Conservation (phyloP, 2,797 vertebrate genomes). For the Alfaro cultratus region DNA sequence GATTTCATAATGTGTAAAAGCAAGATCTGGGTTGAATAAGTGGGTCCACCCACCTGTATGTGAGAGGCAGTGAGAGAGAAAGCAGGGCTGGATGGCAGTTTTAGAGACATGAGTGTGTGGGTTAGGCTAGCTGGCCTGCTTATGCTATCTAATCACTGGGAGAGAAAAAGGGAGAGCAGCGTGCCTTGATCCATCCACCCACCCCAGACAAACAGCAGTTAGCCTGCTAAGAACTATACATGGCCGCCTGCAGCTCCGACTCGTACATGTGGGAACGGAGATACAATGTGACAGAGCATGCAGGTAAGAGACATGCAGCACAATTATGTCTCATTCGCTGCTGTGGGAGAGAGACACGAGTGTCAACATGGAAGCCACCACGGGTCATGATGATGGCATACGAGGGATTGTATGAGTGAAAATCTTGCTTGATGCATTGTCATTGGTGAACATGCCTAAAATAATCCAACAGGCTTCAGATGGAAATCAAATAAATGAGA, state of each 20-base stretch:
- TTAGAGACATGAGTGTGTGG: slow-evolving; percentile 87
- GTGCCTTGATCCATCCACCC: slow-evolving; percentile 84
- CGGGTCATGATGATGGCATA: slow-evolving; percentile 53
- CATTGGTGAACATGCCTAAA: slow-evolving; percentile 21
- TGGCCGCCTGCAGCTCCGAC: slow-evolving; percentile 64
- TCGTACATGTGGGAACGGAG: slow-evolving; percentile 53
- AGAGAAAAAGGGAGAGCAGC: slow-evolving; percentile 81
- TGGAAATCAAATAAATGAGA: slow-evolving; percentile 43
- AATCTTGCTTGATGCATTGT: slow-evolving; percentile 33
- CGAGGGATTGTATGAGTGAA: slow-evolving; percentile 25
- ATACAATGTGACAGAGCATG: slow-evolving; percentile 65
- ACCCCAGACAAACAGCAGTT: slow-evolving; percentile 79
- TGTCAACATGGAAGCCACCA: slow-evolving; percentile 62
- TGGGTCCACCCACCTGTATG: slow-evolving; percentile 87
- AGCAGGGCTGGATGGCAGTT: slow-evolving; percentile 76
- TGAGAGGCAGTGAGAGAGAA: slow-evolving; percentile 78
- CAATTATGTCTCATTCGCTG: slow-evolving; percentile 68
- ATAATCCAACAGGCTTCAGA: slow-evolving; percentile 31
- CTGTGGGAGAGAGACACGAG: slow-evolving; percentile 49
- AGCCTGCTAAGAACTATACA: slow-evolving; percentile 71
- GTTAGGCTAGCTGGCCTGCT: slow-evolving; percentile 80
- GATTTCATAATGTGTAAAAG: slow-evolving; percentile 84
- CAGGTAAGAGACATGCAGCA: slow-evolving; percentile 68
- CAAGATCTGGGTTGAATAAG: slow-evolving; percentile 85
- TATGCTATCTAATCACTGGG: slow-evolving; percentile 80